phyloP scores from a whole-genome alignment of 2,888 invertebrate genomes.

The Cataglyphis albicans region DNA sequence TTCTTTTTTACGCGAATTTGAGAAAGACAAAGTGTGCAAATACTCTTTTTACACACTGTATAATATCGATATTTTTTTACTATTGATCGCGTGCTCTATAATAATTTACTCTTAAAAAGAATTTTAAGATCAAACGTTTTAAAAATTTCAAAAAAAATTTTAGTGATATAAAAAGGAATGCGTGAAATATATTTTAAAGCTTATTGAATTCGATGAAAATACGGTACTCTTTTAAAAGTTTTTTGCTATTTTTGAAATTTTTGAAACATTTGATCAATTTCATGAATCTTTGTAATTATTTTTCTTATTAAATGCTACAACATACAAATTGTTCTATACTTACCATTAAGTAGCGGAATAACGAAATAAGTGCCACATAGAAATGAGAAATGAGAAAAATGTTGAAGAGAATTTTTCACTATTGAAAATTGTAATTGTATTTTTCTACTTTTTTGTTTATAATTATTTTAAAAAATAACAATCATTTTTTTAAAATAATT shows the following conservation, averaged over 20 bases:
- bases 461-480: constrained; percentile 1
- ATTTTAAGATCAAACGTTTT: constrained; percentile 1
- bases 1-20: not conserved
- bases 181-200: not conserved
- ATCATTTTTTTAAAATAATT: not conserved
- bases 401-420: not conserved
- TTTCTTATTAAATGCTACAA: not conserved
- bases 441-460: not conserved
- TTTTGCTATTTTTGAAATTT: not conserved
- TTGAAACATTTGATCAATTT: not conserved
- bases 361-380: not conserved
- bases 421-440: constrained; percentile 9
- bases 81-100: not conserved
- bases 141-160: not conserved
- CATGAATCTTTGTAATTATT: not conserved
- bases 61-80: not conserved
- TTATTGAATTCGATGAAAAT: not conserved
- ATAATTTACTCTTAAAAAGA: not conserved
- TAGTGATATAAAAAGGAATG: not conserved
- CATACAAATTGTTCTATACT: not conserved
- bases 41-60: not conserved
- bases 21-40: not conserved
- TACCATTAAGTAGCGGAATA: not conserved
- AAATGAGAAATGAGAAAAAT: not conserved
- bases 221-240: not conserved